Evolutionary conservation across 1,140 invertebrate species (phyloP).

Genomic region (Aphelinus certus): DNA sequence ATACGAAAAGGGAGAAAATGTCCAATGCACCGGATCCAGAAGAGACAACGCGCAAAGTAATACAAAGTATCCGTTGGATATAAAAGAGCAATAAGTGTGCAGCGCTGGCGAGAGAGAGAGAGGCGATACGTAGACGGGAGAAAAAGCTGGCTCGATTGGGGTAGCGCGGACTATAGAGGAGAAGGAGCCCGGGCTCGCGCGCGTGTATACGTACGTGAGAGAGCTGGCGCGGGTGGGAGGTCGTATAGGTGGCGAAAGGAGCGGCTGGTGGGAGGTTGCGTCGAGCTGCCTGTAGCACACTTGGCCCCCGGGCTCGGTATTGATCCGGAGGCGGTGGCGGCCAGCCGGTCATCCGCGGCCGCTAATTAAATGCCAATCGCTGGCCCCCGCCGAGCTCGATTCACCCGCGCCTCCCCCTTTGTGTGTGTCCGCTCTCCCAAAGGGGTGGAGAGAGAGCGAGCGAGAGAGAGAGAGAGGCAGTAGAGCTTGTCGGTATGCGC

Average conservation of each 20-base stretch:
- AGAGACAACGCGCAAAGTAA: no score
- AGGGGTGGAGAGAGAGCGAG: no score
- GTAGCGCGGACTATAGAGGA: no score
- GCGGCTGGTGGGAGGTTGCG: slow-evolving; percentile 31
- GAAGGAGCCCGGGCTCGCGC: no score
- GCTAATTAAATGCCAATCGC: slow-evolving; percentile 68
- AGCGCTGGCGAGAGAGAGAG: no score
- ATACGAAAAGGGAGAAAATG: no score
- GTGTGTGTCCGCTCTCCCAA: slow-evolving; percentile 23
- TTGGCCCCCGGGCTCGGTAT: slow-evolving; percentile 59
- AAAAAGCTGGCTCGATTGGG: no score
- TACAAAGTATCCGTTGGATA: no score
- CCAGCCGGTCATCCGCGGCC: slow-evolving; percentile 60
- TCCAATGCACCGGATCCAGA: no score
- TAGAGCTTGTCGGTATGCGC: slow-evolving; percentile 4
- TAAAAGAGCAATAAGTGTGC: no score
- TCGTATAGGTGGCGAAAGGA: slow-evolving; percentile 33
- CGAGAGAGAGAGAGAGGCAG: no score
- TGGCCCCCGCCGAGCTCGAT: slow-evolving; percentile 51
- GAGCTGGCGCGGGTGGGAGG: neutral
- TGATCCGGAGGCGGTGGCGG: slow-evolving; percentile 64
- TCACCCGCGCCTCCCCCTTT: slow-evolving; percentile 46
- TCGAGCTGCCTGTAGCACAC: slow-evolving; percentile 62
- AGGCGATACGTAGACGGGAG: no score
- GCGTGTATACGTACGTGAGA: neutral